Conservation (phyloP, 2,797 vertebrate genomes). For the Galagoides demidoff region DNA sequence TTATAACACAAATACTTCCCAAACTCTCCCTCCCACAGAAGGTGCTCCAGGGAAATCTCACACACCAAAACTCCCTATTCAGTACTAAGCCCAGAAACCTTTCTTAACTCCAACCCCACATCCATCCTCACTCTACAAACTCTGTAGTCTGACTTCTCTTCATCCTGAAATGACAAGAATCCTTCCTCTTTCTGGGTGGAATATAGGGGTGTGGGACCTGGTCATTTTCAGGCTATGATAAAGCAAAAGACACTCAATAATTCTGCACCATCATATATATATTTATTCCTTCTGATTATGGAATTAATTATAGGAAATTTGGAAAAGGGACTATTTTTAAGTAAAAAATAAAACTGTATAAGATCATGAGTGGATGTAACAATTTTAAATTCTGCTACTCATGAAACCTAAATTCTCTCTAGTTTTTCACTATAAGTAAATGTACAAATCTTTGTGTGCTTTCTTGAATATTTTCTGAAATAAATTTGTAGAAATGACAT, state of each 20-base stretch:
- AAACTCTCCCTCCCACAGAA: not conserved
- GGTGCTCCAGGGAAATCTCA: not conserved
- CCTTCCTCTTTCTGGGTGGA: not conserved
- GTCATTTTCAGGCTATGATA: not conserved
- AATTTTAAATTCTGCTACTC: constrained; percentile 8
- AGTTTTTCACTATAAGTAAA: constrained; percentile 15
- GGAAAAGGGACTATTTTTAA: not conserved
- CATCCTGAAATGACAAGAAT: not conserved
- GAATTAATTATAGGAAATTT: constrained; percentile 20
- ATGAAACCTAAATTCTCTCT: not conserved
- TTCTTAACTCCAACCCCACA: not conserved
- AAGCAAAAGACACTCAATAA: constrained; percentile 12
- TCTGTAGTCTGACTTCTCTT: not conserved
- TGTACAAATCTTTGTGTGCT: constrained; percentile 23
- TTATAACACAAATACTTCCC: not conserved
- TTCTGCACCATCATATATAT: not conserved
- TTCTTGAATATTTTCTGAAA: constrained; percentile 51
- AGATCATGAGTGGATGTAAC: not conserved
- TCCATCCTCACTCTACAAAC: not conserved
- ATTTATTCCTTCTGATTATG: not conserved
- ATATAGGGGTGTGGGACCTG: not conserved
- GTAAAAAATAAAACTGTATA: constrained; percentile 22
- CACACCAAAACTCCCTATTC: not conserved
- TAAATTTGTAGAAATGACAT: constrained; percentile 57
- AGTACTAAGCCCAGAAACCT: not conserved